Percentiles rank a stretch among this genome's conserved stretches.
Conservation (phyloP, 2,888 invertebrate genomes). For the Noctua janthina region DNA sequence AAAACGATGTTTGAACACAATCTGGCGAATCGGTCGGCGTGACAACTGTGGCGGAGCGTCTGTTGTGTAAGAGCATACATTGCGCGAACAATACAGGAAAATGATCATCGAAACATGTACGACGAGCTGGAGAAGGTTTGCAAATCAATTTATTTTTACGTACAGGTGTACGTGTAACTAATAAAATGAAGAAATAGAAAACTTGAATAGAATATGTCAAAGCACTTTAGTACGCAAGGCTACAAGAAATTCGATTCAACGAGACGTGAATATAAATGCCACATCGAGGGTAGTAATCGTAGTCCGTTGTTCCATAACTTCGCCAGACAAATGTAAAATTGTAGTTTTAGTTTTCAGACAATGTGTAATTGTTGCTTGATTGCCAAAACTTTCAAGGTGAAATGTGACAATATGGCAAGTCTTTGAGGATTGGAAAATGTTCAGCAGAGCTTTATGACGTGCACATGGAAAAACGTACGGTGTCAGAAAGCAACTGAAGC, state of each 20-base stretch:
- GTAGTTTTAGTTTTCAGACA: neutral
- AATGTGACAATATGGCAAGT: neutral
- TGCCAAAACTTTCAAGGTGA: neutral
- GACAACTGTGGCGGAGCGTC: conserved; percentile 30
- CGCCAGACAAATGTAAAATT: neutral
- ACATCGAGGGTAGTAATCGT: neutral
- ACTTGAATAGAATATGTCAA: conserved; percentile 17
- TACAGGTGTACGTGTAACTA: conserved; percentile 11
- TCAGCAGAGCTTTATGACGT: neutral
- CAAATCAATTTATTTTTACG: conserved; percentile 23
- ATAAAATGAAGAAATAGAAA: conserved; percentile 35
- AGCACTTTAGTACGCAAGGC: neutral
- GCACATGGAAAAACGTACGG: neutral
- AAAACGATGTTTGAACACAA: conserved; percentile 50
- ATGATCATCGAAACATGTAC: conserved; percentile 34
- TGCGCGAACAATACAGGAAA: conserved; percentile 43
- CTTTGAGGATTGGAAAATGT: neutral
- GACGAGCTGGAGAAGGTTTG: conserved; percentile 8
- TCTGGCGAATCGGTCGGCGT: conserved; percentile 29
- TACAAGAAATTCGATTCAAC: conserved; percentile 13
- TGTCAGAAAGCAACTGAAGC: conserved; percentile 5
- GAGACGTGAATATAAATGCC: conserved; percentile 17
- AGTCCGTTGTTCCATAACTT: neutral
- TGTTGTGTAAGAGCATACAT: conserved; percentile 39
- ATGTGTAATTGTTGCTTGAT: neutral